Base-by-base conservation (phyloP, 2,888 invertebrate genomes). In the Ceramica pisi region DNA sequence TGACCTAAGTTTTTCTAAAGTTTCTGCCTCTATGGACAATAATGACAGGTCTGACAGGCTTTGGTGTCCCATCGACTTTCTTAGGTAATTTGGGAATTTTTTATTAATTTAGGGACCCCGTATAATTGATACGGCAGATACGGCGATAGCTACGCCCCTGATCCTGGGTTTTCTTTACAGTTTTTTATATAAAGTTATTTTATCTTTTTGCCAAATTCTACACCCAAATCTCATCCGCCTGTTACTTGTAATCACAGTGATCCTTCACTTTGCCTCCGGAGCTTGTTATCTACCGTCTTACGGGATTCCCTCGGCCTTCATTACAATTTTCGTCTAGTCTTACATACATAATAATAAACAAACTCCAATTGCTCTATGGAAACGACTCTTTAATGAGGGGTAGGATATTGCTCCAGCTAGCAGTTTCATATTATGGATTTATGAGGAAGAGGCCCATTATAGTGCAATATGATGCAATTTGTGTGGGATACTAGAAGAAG, bases 311-410 rank as follows among this genome's bases (percentile, higher is more conserved):
- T 92, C 86, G 87, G 90, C 92, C 90, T 94, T 94, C 91, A 94
- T 94, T 93, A 94, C 92, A 93, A 92, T 94, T 94, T 95, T 94
- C 92, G 91, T 94, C 92, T 93, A 92, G 91, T 92, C 92, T 94
- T 93, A 94, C 92, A 90, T 87, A 89, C 88, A 87, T 87, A 92
- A 92, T 94, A 91, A 93, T 93, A 91, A 91, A 92, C 89, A 83
- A 81, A 84, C 81, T 84, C 75, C 71, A 81, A 82, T 84, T 67
- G 77, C 87, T 82, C 79, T 89, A 81, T 87, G 79, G 85, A 86
- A 80, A 86, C 83, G 86, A 80, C 80, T 86, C 87, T 88, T 89
- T 86, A 86, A 87, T 87, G 79, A 85, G 80, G 71, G 89, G 84
- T 87, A 86, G 82, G 78, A 67, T 82, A 77, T 80, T 67, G 72